A percentile compares a stretch with the other conserved stretches of the same genome.
Evolutionary conservation across 2,113 vertebrate genomes (phyloP).

Genomic region (Phaethornis superciliosus): DNA sequence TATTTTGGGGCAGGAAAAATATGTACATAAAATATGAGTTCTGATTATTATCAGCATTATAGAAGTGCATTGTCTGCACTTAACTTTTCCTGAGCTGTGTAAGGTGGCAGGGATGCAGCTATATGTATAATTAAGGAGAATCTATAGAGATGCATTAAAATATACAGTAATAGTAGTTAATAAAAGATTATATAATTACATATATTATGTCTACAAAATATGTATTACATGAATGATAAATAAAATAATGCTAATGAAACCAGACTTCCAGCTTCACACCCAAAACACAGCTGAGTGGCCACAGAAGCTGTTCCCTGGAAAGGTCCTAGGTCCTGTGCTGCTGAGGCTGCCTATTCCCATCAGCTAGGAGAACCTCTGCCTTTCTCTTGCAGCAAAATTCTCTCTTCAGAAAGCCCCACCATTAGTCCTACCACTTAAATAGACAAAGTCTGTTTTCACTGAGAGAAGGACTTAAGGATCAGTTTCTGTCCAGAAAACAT

Average conservation of each 20-base stretch:
- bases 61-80: no score
- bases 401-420: not conserved
- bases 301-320: not conserved
- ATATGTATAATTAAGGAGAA: no score
- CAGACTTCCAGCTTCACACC: not conserved
- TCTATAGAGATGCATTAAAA: no score
- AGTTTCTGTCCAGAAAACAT: not conserved
- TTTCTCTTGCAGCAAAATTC: not conserved
- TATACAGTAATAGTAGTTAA: no score
- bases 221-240: no score
- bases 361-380: not conserved
- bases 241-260: not conserved
- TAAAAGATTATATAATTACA: no score
- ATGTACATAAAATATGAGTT: no score
- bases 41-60: no score
- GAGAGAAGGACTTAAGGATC: not conserved
- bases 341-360: not conserved
- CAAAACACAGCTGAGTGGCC: not conserved
- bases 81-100: no score
- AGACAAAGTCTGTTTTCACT: not conserved
- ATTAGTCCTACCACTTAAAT: rapidly evolving
- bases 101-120: no score
- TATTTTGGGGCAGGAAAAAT: no score
- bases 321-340: not conserved
- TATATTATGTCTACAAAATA: no score